Evolutionary conservation across 2,888 invertebrate species (phyloP), one percentile per base, ranked within the genome.

Genomic region (Trichacis sp.): DNA sequence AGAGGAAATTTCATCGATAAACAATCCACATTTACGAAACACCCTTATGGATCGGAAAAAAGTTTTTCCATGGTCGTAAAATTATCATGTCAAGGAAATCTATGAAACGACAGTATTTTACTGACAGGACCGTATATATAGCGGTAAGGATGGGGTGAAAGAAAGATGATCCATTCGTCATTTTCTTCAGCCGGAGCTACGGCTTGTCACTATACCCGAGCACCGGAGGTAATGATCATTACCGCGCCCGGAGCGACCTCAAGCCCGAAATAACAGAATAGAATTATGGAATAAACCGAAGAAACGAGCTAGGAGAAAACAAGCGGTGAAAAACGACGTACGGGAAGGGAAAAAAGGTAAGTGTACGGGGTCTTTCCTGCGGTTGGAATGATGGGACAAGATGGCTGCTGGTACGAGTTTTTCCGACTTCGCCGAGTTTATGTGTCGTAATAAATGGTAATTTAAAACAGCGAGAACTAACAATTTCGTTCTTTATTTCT

Each of bases 381-480:
- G 36, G 49, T 56, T 62, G 71, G 68, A 73, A 61, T 68, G 58
- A 68, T 76, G 73, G 75, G 73, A 77, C 81, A 83, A 83, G 81
- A 83, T 83, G 83, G 83, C 83, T 77, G 81, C 79, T 76, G 72
- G 74, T 76, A 74, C 61, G 73, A 60, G 65, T 67, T 70, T 73
- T 67, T 63, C 67, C 73, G 69, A 68, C 73, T 75, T 72, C 74
- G 72, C 73, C 69, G 79, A 80, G 78, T 82, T 84, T 83, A 83
- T 79, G 82, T 76, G 81, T 82, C 79, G 83, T 84, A 84, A 84
- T 83, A 82, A 83, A 84, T 84, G 83, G 83, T 83, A 83, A 84
- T 83, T 83, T 84, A 84, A 84, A 84, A 82, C 84, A 84, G 84
- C 78, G 83, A 83, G 82, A 84, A 84, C 83, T 83, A 83, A 82